Conservation (phyloP, 1,140 invertebrate species). For the Acromyrmex heyeri region DNA sequence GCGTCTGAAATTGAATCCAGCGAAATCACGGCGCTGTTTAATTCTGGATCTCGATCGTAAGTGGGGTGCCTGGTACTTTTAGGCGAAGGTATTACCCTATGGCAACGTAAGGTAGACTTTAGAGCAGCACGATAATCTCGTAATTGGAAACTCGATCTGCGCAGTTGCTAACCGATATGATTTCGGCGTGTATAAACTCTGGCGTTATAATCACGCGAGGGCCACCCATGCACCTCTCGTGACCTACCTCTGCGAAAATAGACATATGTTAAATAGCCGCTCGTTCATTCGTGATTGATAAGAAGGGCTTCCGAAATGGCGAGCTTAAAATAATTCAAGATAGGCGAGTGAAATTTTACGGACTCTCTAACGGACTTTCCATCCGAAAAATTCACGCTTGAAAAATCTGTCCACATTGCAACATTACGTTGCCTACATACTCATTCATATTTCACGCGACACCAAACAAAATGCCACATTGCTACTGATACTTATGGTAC, state of each 20-base stretch:
- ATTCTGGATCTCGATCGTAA: conserved; percentile 7
- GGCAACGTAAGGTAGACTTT: neutral
- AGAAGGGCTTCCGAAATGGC: conserved; percentile 10
- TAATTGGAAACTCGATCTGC: conserved; percentile 47
- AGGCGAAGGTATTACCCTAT: conserved; percentile 6
- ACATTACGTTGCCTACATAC: neutral
- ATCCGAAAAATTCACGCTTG: neutral
- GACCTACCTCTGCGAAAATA: conserved; percentile 56
- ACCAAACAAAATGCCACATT: conserved; percentile 3
- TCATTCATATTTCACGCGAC: neutral
- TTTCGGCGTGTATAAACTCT: conserved; percentile 37
- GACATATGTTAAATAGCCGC: conserved; percentile 22
- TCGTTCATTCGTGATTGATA: conserved; percentile 34
- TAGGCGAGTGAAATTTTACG: neutral
- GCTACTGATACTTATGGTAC: no score
- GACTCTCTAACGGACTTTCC: neutral
- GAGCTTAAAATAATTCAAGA: conserved; percentile 9
- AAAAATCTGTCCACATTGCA: neutral
- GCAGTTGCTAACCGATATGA: conserved; percentile 54
- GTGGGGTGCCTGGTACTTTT: conserved; percentile 1
- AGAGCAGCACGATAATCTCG: conserved; percentile 4
- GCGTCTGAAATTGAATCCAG: neutral
- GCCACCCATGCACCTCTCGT: conserved; percentile 19
- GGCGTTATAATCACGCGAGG: conserved; percentile 41
- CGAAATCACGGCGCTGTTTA: neutral